These are phyloP conservation scores for Litoditis marina DNA, from an alignment of 2,888 invertebrate species.

Conservation along the genomic window DNA sequence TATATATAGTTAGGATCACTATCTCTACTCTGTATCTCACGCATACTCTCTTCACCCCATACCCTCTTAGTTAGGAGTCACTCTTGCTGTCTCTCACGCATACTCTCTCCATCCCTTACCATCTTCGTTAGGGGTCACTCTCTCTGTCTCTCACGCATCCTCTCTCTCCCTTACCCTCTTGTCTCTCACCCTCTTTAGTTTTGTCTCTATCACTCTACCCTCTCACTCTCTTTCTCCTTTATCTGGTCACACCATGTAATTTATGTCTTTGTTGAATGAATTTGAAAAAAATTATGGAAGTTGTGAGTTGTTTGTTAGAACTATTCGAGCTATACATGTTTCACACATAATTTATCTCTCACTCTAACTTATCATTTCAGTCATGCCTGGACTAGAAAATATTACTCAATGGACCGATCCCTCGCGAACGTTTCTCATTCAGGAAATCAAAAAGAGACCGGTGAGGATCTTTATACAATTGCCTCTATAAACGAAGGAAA, in stretches of 20 bases:
- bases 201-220: constrained; percentile 1
- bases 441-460: constrained; percentile 16
- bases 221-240: not conserved
- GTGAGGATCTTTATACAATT: not conserved
- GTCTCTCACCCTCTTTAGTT: not conserved
- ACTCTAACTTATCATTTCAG: constrained; percentile 7
- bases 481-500: not conserved
- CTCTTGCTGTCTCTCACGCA: not conserved
- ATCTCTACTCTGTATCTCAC: not conserved
- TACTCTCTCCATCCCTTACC: not conserved
- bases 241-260: not conserved
- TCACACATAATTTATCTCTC: too few species aligned
- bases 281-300: not conserved
- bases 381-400: too few species aligned
- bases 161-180: not conserved
- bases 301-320: not conserved
- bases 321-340: too few species aligned
- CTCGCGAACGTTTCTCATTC: constrained; percentile 36
- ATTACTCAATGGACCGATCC: constrained; percentile 49
- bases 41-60: not conserved
- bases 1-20: not conserved
- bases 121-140: too few species aligned
- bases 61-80: too few species aligned
- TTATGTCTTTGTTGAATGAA: not conserved
- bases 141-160: not conserved